phyloP scores from a whole-genome alignment of 2,113 vertebrate species.

The Baryphthengus martii region DNA sequence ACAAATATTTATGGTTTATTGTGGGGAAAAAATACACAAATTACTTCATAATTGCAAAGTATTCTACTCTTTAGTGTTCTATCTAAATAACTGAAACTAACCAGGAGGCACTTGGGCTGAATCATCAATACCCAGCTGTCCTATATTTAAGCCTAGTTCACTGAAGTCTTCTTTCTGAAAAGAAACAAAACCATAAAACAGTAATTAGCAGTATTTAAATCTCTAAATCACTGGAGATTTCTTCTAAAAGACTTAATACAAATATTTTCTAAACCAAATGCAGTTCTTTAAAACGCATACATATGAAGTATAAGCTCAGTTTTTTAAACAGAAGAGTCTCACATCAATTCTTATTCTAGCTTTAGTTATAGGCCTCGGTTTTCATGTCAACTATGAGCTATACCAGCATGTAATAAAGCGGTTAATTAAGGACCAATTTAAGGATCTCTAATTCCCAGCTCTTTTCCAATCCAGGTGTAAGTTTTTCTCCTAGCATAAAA shows the following conservation, averaged over 20 bases:
- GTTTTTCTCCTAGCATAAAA: not conserved
- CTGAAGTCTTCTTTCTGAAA: slow-evolving; percentile 86
- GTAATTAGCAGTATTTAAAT: not conserved
- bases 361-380: not conserved
- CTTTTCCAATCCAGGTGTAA: not conserved
- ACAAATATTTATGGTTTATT: not conserved
- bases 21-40: not conserved
- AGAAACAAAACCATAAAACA: slow-evolving; percentile 13
- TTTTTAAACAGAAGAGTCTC: not conserved
- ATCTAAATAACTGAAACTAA: slow-evolving; percentile 47
- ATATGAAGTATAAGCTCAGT: not conserved
- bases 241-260: not conserved
- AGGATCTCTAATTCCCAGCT: not conserved
- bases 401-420: not conserved
- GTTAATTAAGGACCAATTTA: not conserved
- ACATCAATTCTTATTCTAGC: not conserved
- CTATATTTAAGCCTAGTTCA: slow-evolving; percentile 84
- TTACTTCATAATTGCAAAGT: not conserved
- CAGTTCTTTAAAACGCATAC: not conserved
- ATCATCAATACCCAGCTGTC: slow-evolving; percentile 94
- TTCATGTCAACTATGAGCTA: not conserved
- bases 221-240: not conserved
- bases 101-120: slow-evolving; percentile 88
- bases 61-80: not conserved
- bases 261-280: not conserved